Evolutionary conservation across 2,888 invertebrate genomes (phyloP).

Genomic region (Bembecia ichneumoniformis): DNA sequence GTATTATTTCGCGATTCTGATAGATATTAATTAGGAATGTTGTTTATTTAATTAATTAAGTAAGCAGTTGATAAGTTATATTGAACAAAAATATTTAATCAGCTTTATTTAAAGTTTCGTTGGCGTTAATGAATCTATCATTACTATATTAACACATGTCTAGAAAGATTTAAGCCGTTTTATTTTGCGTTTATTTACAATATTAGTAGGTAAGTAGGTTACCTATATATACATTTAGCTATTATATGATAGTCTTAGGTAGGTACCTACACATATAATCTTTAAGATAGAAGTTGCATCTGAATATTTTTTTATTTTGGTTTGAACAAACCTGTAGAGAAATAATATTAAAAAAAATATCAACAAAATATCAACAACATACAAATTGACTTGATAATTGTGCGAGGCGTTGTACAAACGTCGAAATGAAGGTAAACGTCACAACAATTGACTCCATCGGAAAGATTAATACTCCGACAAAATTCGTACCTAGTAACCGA

Average conservation of each 20-base stretch:
- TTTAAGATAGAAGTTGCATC: too few relatives aligned
- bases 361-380: background rate
- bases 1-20: too few relatives aligned
- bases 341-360: background rate
- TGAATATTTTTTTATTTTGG: too few relatives aligned
- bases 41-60: background rate
- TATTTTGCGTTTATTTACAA: too few relatives aligned
- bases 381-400: too few relatives aligned
- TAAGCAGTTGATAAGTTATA: background rate
- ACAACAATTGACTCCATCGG: slow-evolving; percentile 26
- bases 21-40: background rate
- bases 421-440: slow-evolving; percentile 17
- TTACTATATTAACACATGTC: too few relatives aligned
- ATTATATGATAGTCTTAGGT: too few relatives aligned
- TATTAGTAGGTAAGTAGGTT: background rate
- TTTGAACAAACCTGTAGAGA: too few relatives aligned
- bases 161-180: too few relatives aligned
- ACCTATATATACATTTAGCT: too few relatives aligned
- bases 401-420: background rate
- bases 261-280: too few relatives aligned
- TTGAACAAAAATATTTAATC: background rate
- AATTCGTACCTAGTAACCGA: slow-evolving; percentile 60
- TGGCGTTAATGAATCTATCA: background rate
- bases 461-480: background rate
- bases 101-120: background rate